Evolutionary conservation across 2,888 invertebrate genomes (phyloP).

Genomic region (Dasypogon diadema): DNA sequence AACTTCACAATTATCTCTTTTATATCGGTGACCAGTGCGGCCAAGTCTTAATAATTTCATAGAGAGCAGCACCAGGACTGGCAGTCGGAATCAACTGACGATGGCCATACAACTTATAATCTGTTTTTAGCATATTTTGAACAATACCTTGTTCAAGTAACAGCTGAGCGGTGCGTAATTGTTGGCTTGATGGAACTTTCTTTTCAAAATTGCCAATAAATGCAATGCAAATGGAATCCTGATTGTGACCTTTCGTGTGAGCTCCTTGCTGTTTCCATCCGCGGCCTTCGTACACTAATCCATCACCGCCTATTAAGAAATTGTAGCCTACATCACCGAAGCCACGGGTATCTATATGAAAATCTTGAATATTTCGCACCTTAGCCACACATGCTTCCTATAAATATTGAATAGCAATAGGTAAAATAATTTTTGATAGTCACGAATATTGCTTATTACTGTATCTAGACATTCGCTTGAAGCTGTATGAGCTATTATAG

Average conservation of each 20-base stretch:
- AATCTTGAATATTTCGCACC: conserved; percentile 63
- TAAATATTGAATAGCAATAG: not conserved
- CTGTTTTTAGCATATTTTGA: conserved; percentile 71
- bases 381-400: conserved; percentile 60
- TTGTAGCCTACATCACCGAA: conserved; percentile 66
- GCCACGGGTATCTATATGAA: conserved; percentile 62
- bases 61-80: conserved; percentile 78
- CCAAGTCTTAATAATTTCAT: conserved; percentile 75
- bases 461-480: not conserved
- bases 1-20: not conserved
- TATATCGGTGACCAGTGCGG: conserved; percentile 70
- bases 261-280: conserved; percentile 63
- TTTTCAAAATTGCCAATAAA: conserved; percentile 61
- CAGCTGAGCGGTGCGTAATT: conserved; percentile 72
- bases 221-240: conserved; percentile 63
- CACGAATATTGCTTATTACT: not conserved
- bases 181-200: conserved; percentile 67
- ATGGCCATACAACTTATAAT: conserved; percentile 78
- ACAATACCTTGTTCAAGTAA: conserved; percentile 73
- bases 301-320: conserved; percentile 65
- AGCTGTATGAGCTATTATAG: conserved; percentile 41
- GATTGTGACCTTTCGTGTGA: conserved; percentile 63
- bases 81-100: conserved; percentile 75
- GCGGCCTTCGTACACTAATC: conserved; percentile 65
- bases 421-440: not conserved